Base-by-base conservation (phyloP, 1,140 invertebrate species). In the Dendroctonus ponderosae region DNA sequence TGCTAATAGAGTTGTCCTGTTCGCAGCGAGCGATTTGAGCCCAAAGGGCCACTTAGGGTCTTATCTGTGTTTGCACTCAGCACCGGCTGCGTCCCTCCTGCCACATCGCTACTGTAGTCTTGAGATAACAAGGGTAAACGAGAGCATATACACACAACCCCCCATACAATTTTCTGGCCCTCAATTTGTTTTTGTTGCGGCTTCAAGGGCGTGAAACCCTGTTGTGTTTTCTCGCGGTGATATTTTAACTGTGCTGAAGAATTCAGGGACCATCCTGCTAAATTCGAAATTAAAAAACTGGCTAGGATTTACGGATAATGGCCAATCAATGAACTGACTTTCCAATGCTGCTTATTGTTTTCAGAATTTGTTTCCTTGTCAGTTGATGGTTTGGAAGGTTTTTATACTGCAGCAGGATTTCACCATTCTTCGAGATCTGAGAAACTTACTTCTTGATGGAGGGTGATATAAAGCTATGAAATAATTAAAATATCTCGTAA, bases 1-100 rank as follows among this genome's bases (percentile, higher is more conserved):
- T 49, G 61, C 66, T 70, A 70, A 70, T 70, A 70, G 69, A 70
- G 66, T 70, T 70, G 69, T 70, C 69, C 67, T 64, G 69, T 70
- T 66, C 57, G 43, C 56, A 43, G 42, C 14, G 56, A 56, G 64
- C 41, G 51, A 61, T 60, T 66, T 60, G 56, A 66, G 49, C 52
- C 49, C 64, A 66, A 52, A 66, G 57, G 64, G 64, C 56, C 69
- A 67, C 62, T 68, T 66, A 62, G 62, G 69, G 48, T 54, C 69
- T 70, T 70, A 70, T 70, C 69, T 64, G 42, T 70, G 66, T 70
- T 70, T 70, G 69, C 69, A 70, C 69, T 70, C 69, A 62, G 56
- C 66, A 57, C 12, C 60, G 64, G 43, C 58, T 57, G 66, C 50
- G 69, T 43, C 61, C 66, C 62, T 68, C 57, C 66, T 58, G 69